Percentiles rank a stretch among this genome's conserved stretches.
Evolutionary conservation across 2,888 invertebrate species (phyloP).

Genomic region (Cephus pygmeus): DNA sequence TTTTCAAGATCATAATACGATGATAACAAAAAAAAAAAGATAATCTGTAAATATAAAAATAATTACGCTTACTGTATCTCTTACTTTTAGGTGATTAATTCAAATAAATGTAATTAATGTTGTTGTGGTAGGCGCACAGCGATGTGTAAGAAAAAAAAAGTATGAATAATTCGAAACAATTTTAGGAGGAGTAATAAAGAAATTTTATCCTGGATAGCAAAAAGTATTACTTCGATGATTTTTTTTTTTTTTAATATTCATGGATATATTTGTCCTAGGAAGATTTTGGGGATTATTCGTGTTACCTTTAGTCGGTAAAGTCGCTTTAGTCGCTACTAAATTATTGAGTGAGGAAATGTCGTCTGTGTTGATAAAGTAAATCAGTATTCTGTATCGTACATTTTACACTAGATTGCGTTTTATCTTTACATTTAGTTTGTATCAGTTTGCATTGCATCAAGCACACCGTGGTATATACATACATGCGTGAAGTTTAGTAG

Average conservation of each 20-base stretch:
- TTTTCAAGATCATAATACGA: conserved; percentile 46
- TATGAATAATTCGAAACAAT: conserved; percentile 60
- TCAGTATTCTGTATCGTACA: not conserved
- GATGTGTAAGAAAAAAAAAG: conserved; percentile 59
- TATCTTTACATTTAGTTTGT: not conserved
- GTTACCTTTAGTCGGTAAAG: not conserved
- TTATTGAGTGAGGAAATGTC: not conserved
- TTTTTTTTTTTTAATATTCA: conserved; percentile 15
- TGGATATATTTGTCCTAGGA: not conserved
- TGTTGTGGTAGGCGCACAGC: conserved; percentile 65
- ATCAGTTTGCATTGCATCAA: too few species aligned
- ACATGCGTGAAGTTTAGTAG: not conserved
- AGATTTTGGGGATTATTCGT: not conserved
- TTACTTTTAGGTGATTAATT: conserved; percentile 65
- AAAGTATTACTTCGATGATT: conserved; percentile 31
- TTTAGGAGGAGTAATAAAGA: conserved; percentile 64
- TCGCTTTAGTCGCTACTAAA: not conserved
- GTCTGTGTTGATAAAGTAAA: not conserved
- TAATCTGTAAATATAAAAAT: conserved; percentile 63
- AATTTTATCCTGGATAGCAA: conserved; percentile 65
- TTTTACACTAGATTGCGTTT: not conserved
- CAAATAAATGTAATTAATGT: conserved; percentile 65
- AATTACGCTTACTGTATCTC: conserved; percentile 66
- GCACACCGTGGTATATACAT: too few species aligned
- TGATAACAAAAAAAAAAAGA: conserved; percentile 47